Base-by-base conservation (phyloP, 2,113 vertebrate genomes). In the Notarius quadriscutis region DNA sequence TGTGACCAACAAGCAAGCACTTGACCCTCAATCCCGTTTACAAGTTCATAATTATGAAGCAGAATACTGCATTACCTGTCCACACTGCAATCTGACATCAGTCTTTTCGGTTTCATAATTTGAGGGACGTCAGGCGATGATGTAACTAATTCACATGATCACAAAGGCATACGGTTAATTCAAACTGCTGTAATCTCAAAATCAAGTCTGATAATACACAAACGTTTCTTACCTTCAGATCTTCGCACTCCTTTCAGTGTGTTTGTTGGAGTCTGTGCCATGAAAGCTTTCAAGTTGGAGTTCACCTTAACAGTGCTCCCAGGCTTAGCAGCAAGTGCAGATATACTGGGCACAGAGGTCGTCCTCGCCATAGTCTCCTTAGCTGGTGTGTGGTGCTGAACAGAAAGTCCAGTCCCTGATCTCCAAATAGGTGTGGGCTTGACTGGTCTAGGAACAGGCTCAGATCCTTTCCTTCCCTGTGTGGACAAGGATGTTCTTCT, bases 61-160 rank as follows among this genome's bases (percentile, higher is more conserved):
- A 81, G 2, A 60, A 65, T 27, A 79, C 51, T 25, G 53, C 2
- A 60, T 84, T 95, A 99, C 98, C 97, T 96, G 84, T 95, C 95
- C 89, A 91, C 65, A 0, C 92, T 92, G n/a, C 91, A 87, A 72
- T 89, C 85, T 0, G 95, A 94, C 20, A 92, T 81, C 18, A 93
- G 89, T 81, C 91, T 93, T 90, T 94, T 94, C 34, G 93, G 93
- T 51, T 92, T 91, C 1, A 90, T 55, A 72, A 89, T 89, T 91
- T 90, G 95, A 0, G 93, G 87, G 2, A 88, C 0, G 2, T 90
- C 96, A 67, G 92, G 86, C 20, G 93, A 92, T 0, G 80, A 87
- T 81, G 91, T 93, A 95, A 57, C 90, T 90, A 62, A 48, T 41
- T 79, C n/a, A 82, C 87, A 48, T 22, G 4, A 15, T 20, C 18